Conservation (phyloP, 2,797 vertebrate genomes). For the Neosilurus mollespiculum region DNA sequence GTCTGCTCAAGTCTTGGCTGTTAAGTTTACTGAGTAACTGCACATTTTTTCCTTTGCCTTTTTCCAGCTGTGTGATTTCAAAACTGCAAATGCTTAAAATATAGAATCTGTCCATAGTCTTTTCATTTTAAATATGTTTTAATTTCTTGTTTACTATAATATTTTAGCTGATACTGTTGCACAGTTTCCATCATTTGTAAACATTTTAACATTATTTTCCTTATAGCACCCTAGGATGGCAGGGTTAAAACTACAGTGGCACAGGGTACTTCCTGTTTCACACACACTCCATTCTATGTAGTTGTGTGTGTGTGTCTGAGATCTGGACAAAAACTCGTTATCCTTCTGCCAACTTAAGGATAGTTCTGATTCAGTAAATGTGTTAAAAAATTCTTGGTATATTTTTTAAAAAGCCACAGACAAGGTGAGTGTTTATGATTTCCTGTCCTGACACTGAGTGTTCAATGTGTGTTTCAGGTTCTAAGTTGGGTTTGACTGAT, state of each 20-base stretch:
- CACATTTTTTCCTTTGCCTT: neutral
- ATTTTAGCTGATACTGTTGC: neutral
- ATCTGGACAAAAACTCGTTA: neutral
- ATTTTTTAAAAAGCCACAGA: neutral
- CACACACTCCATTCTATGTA: neutral
- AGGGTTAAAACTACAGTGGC: neutral
- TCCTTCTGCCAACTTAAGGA: neutral
- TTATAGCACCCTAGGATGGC: neutral
- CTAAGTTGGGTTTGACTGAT: conserved; percentile 93
- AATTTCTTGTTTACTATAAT: neutral
- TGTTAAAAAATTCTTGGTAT: too few species aligned
- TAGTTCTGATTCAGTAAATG: too few species aligned
- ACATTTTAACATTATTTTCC: neutral
- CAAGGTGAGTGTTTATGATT: neutral
- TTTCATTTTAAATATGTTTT: neutral
- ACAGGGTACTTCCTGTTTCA: too few species aligned
- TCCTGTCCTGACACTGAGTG: neutral
- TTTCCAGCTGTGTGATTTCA: neutral
- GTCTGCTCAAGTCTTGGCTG: neutral
- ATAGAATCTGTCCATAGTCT: neutral
- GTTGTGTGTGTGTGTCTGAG: neutral
- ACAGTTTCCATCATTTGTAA: neutral
- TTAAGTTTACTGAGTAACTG: neutral
- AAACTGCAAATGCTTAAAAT: neutral
- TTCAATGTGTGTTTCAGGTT: conserved; percentile 73